phyloP scores from a whole-genome alignment of 2,797 vertebrate species.

The Brotula barbata region DNA sequence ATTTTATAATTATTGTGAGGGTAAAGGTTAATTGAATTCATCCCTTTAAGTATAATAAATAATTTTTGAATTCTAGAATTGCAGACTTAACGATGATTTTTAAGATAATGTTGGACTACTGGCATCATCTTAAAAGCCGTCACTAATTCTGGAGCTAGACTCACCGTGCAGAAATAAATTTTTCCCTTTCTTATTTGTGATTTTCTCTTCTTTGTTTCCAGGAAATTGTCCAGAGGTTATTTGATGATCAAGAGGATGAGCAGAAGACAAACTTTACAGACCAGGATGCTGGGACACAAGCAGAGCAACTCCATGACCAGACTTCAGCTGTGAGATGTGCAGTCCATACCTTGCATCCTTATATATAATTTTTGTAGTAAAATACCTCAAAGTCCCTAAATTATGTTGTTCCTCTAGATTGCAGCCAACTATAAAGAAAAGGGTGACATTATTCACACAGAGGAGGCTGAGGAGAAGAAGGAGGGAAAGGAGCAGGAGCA shows the following conservation, averaged over 20 bases:
- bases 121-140: no score
- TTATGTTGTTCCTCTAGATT: constrained; percentile 42
- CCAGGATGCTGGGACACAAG: constrained; percentile 26
- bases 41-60: no score
- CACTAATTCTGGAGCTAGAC: no score
- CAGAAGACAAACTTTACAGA: constrained; percentile 16
- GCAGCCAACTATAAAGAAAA: constrained; percentile 33
- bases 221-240: constrained; percentile 79
- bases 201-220: constrained; percentile 34
- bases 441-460: neutral
- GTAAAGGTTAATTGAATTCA: no score
- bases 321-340: constrained; percentile 50
- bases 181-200: neutral
- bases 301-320: constrained; percentile 29
- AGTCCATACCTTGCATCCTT: neutral
- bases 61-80: no score
- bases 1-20: no score
- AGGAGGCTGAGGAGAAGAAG: constrained; percentile 3
- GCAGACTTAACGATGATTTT: no score
- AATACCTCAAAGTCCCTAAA: neutral
- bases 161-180: no score
- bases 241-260: constrained; percentile 68
- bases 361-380: neutral
- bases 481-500: constrained; percentile 22
- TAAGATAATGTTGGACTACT: no score